Conservation (phyloP, 2,888 invertebrate species). For the Dyspetes luteomarginatus region DNA sequence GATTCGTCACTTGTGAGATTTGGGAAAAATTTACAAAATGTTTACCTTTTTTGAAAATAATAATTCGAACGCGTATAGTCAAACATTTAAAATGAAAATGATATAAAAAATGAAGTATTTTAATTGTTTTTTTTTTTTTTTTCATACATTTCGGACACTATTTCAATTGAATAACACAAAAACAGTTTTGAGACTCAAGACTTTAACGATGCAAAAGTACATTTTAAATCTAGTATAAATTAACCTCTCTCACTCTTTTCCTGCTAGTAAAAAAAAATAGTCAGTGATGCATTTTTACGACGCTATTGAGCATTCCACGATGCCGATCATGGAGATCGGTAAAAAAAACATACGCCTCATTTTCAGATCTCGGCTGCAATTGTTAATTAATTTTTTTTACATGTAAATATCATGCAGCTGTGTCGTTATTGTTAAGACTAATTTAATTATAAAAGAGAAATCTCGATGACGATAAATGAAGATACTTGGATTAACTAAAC, state of each 20-base stretch:
- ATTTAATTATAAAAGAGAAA: constrained; percentile 31
- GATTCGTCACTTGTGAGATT: not conserved
- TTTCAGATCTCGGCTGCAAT: constrained; percentile 23
- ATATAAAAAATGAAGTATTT: not conserved
- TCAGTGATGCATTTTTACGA: constrained; percentile 36
- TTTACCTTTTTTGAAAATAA: too few species aligned
- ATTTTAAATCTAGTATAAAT: constrained; percentile 29
- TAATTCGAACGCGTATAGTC: too few species aligned
- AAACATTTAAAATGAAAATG: not conserved
- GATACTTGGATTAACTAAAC: constrained; percentile 31
- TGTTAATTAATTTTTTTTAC: constrained; percentile 39
- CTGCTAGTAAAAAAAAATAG: constrained; percentile 26
- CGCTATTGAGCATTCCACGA: constrained; percentile 25
- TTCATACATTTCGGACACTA: not conserved
- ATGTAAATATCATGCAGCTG: constrained; percentile 59
- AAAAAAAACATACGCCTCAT: constrained; percentile 9
- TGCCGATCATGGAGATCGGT: not conserved
- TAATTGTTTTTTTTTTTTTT: not conserved
- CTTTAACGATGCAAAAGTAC: constrained; percentile 23
- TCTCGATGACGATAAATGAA: constrained; percentile 1
- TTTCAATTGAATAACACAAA: not conserved
- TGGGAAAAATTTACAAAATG: too few species aligned
- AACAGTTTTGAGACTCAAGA: not conserved
- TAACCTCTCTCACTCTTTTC: constrained; percentile 8
- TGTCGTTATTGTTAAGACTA: constrained; percentile 43